phyloP scores from a whole-genome alignment of 37 sponge, comb jelly and placozoan genomes.

The Chondrosia reniformis region DNA sequence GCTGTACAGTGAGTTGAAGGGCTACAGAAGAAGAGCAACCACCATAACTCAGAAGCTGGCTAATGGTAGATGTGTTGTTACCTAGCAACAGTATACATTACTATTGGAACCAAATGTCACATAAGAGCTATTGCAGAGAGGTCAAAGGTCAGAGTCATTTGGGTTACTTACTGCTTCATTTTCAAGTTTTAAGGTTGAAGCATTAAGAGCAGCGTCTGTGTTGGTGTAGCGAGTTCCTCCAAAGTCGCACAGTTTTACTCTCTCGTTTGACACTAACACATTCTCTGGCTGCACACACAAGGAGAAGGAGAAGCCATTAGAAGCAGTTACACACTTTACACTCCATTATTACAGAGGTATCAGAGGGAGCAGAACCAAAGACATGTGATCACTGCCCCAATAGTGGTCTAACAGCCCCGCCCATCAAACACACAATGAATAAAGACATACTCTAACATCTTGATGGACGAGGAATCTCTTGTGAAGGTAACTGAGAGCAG shows the following conservation, averaged over 20 bases:
- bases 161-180: background rate
- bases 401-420: too few species aligned
- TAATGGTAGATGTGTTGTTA: too few species aligned
- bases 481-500: background rate
- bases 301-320: background rate
- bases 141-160: background rate
- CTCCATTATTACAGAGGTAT: too few species aligned
- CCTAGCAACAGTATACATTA: too few species aligned
- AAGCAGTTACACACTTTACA: background rate
- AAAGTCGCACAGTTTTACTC: conserved; percentile 16
- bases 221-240: background rate
- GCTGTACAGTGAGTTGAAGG: background rate
- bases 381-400: too few species aligned
- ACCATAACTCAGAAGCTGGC: too few species aligned
- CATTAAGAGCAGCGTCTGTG: background rate
- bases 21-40: background rate
- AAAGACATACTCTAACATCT: background rate
- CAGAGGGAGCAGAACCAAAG: too few species aligned
- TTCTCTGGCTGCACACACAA: background rate
- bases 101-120: background rate
- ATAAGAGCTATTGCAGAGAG: background rate
- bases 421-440: background rate
- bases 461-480: background rate
- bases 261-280: background rate
- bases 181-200: background rate